phyloP scores from a whole-genome alignment of 2,797 vertebrate genomes.

The Gallirallus australis region DNA sequence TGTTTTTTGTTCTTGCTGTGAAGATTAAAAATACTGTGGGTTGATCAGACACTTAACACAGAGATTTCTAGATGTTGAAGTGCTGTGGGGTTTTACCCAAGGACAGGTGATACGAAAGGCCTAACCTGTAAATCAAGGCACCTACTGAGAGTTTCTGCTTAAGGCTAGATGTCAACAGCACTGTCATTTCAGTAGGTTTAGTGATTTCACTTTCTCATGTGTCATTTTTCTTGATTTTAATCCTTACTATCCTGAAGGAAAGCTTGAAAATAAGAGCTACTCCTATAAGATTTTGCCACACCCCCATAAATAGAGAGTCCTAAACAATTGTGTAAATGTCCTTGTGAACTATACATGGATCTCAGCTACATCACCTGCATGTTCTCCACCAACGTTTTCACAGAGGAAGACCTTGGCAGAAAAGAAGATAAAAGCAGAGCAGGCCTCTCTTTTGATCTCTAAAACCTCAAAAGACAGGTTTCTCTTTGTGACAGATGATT shows the following conservation, averaged over 20 bases:
- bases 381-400: neutral
- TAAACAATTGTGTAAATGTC: neutral
- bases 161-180: neutral
- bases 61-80: neutral
- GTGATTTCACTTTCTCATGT: neutral
- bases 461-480: neutral
- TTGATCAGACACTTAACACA: neutral
- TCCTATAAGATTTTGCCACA: neutral
- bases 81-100: neutral
- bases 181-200: neutral
- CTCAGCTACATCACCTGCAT: neutral
- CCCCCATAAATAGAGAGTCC: neutral
- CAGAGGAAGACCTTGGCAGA: neutral
- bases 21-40: neutral
- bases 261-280: neutral
- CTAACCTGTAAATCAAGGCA: neutral
- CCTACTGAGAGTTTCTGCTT: neutral
- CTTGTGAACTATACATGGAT: neutral
- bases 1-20: neutral
- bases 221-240: neutral
- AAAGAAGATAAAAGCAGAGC: neutral
- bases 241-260: neutral
- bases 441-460: neutral
- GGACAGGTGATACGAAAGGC: neutral
- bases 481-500: neutral